Evolutionary conservation across 2,888 invertebrate genomes (phyloP).

Genomic region (Sminthurides aquaticus): DNA sequence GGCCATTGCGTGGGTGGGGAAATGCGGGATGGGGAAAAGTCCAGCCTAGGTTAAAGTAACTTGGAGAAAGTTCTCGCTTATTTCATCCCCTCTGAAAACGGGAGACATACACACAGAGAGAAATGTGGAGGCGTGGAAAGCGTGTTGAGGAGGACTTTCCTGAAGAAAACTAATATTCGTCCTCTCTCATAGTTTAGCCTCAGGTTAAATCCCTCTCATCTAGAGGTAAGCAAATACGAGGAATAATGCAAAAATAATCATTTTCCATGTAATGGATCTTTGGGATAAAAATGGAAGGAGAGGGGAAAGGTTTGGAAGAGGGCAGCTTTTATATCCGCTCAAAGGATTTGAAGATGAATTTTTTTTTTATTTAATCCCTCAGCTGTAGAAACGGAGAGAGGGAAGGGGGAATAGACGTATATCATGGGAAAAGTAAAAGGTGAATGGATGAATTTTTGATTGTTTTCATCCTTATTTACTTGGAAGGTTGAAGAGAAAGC

Average conservation of each 20-base stretch:
- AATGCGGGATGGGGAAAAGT: not conserved
- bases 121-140: too few relatives aligned
- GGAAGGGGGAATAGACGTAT: not conserved
- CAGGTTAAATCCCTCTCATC: not conserved
- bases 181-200: not conserved
- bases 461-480: not conserved
- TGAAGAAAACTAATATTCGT: too few relatives aligned
- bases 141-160: too few relatives aligned
- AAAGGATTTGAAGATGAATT: not conserved
- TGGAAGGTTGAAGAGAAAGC: not conserved
- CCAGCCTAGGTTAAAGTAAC: too few relatives aligned
- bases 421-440: not conserved
- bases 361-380: not conserved
- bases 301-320: not conserved
- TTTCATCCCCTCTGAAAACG: too few relatives aligned
- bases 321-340: not conserved
- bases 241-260: conserved; percentile 1
- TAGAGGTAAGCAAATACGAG: not conserved
- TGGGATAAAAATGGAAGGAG: not conserved
- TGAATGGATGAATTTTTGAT: not conserved
- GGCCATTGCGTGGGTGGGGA: too few relatives aligned
- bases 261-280: not conserved
- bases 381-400: not conserved
- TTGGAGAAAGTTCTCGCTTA: not conserved
- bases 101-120: too few relatives aligned